Conservation (phyloP, 2,797 vertebrate species). For the Enteromius afrohamiltoni region DNA sequence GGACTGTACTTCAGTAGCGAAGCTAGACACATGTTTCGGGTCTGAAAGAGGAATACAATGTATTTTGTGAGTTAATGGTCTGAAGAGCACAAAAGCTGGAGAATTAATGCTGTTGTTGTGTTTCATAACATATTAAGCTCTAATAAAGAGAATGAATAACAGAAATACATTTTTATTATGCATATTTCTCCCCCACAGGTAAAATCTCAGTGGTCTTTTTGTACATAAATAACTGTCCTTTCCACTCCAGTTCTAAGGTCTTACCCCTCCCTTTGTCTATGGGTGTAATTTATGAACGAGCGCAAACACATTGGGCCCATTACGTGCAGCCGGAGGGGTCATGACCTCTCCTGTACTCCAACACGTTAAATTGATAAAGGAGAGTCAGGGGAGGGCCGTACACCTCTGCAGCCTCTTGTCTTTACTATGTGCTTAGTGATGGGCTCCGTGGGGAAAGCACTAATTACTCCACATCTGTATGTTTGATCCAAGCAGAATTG, state of each 20-base stretch:
- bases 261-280: slow-evolving; percentile 75
- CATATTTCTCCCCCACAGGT: slow-evolving; percentile 11
- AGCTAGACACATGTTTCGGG: slow-evolving; percentile 79
- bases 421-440: slow-evolving; percentile 92
- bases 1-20: slow-evolving; percentile 90
- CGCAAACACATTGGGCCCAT: slow-evolving; percentile 80
- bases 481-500: slow-evolving; percentile 98
- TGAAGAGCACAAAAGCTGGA: neutral
- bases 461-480: slow-evolving; percentile 99
- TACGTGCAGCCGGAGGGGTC: slow-evolving; percentile 93
- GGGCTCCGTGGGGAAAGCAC: slow-evolving; percentile 98
- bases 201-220: slow-evolving; percentile 12
- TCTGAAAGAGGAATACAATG: slow-evolving; percentile 60
- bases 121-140: neutral
- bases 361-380: slow-evolving; percentile 99
- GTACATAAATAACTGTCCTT: slow-evolving; percentile 68
- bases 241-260: slow-evolving; percentile 73
- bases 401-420: slow-evolving; percentile 90
- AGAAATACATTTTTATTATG: neutral
- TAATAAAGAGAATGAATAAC: slow-evolving; percentile 23
- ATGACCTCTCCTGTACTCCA: slow-evolving; percentile 95
- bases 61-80: neutral
- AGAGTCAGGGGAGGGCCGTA: slow-evolving; percentile 85
- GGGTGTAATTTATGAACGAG: slow-evolving; percentile 61
- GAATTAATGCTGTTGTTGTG: neutral